A percentile compares a stretch with the other conserved stretches of the same genome.
These are phyloP conservation scores for Ptychobarbus kaznakovi DNA, from an alignment of 2,797 vertebrate species.

Conservation along the genomic window DNA sequence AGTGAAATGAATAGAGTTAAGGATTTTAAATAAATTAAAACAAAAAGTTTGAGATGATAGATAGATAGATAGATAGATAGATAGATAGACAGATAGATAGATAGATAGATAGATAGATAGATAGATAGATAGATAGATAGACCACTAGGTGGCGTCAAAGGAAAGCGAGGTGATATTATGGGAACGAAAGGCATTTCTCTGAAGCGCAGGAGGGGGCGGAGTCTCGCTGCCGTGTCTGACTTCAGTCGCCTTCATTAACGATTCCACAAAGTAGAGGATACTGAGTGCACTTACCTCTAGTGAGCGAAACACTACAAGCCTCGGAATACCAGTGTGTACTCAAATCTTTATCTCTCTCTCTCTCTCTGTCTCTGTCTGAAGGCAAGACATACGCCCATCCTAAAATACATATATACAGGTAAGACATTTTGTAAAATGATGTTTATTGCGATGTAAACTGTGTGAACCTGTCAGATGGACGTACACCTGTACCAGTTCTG, in stretches of 20 bases:
- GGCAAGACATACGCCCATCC: background rate
- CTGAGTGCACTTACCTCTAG: conserved; percentile 1
- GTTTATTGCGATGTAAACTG: conserved; percentile 11
- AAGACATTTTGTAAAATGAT: background rate
- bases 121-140: background rate
- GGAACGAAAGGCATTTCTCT: conserved; percentile 28
- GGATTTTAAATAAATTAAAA: no score
- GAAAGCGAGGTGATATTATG: background rate
- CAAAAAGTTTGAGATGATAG: background rate
- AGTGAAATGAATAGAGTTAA: background rate
- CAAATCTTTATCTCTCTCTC: background rate
- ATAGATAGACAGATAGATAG: conserved; percentile 32
- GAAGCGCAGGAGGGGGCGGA: conserved; percentile 45
- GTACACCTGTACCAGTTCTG: conserved; percentile 29
- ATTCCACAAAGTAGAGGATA: conserved; percentile 30
- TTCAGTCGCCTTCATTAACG: conserved; percentile 15
- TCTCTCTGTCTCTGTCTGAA: background rate
- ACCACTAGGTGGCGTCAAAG: conserved; percentile 46
- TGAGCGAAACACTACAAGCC: conserved; percentile 8
- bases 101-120: conserved; percentile 14
- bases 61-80: background rate
- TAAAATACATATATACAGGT: conserved; percentile 12
- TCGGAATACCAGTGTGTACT: conserved; percentile 2
- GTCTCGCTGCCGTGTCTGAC: conserved; percentile 17
- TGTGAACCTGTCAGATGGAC: conserved; percentile 21